Evolutionary conservation across 2,888 invertebrate genomes (phyloP).

Genomic region (Euzophera pinguis): DNA sequence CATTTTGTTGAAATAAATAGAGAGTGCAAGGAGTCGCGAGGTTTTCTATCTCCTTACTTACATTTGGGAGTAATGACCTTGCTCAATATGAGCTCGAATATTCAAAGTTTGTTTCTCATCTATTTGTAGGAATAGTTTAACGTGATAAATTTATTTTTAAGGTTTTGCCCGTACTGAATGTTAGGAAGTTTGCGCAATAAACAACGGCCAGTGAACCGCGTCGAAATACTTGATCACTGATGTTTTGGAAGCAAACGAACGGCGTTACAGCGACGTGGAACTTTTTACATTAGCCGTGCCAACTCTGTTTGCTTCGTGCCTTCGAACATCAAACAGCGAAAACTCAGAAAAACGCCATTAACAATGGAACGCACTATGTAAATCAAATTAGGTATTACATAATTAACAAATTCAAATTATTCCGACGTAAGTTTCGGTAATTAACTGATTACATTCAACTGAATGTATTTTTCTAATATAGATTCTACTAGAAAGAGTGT

Average conservation of each 20-base stretch:
- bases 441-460: too few relatives aligned
- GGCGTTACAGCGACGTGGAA: slow-evolving; percentile 52
- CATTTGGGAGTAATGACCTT: slow-evolving; percentile 33
- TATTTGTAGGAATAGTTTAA: background rate
- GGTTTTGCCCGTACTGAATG: background rate
- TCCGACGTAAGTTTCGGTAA: too few relatives aligned
- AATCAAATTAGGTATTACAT: too few relatives aligned
- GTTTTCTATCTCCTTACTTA: slow-evolving; percentile 45
- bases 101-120: background rate
- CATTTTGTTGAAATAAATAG: slow-evolving; percentile 71
- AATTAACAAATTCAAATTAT: too few relatives aligned
- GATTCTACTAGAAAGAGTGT: too few relatives aligned
- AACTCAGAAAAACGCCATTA: background rate
- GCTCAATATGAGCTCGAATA: slow-evolving; percentile 11
- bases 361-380: too few relatives aligned
- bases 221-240: slow-evolving; percentile 47
- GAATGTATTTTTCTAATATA: too few relatives aligned
- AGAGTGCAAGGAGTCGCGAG: slow-evolving; percentile 38
- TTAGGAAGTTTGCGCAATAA: slow-evolving; percentile 6
- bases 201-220: slow-evolving; percentile 25
- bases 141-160: slow-evolving; percentile 7
- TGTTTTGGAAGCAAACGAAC: slow-evolving; percentile 63
- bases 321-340: slow-evolving; percentile 23
- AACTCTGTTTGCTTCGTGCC: slow-evolving; percentile 64
- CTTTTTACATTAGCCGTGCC: slow-evolving; percentile 68